Conservation (phyloP, 2,797 vertebrate species). For the Phrynocephalus vlangalii region DNA sequence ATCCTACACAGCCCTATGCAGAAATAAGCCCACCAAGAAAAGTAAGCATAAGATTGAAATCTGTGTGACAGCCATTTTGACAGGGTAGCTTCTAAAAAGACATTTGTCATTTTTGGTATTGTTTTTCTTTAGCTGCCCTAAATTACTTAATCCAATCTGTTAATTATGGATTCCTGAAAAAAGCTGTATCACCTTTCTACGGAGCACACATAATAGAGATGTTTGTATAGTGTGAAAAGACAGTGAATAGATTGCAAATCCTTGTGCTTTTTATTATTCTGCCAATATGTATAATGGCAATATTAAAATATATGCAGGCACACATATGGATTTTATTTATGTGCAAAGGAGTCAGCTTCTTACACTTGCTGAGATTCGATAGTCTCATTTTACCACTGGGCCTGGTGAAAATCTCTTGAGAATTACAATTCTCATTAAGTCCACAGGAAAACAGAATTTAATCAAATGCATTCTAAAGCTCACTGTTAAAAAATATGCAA, state of each 20-base stretch:
- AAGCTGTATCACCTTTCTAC: conserved; percentile 44
- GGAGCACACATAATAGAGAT: conserved; percentile 31
- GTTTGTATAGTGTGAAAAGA: conserved; percentile 52
- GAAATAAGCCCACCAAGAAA: not conserved
- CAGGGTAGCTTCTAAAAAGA: not conserved
- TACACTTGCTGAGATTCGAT: conserved; percentile 60
- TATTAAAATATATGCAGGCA: conserved; percentile 70
- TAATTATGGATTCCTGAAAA: conserved; percentile 46
- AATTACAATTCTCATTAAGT: conserved; percentile 76
- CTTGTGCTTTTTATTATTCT: conserved; percentile 68
- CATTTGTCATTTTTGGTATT: not conserved
- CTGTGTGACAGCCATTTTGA: not conserved
- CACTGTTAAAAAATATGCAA: conserved; percentile 65
- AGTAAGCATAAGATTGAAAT: not conserved
- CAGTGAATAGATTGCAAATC: conserved; percentile 62
- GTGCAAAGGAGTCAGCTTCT: conserved; percentile 67
- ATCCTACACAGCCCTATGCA: not conserved
- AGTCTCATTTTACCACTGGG: conserved; percentile 70
- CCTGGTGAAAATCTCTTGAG: conserved; percentile 68
- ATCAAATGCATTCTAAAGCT: conserved; percentile 69
- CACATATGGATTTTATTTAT: conserved; percentile 73
- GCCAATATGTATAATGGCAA: conserved; percentile 66
- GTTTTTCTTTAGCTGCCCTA: conserved; percentile 5
- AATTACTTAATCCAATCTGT: conserved; percentile 23
- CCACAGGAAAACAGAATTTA: conserved; percentile 71